A percentile compares a stretch with the other conserved stretches of the same genome.
phyloP scores from a whole-genome alignment of 2,113 vertebrate species.

The Rhizomys pruinosus region DNA sequence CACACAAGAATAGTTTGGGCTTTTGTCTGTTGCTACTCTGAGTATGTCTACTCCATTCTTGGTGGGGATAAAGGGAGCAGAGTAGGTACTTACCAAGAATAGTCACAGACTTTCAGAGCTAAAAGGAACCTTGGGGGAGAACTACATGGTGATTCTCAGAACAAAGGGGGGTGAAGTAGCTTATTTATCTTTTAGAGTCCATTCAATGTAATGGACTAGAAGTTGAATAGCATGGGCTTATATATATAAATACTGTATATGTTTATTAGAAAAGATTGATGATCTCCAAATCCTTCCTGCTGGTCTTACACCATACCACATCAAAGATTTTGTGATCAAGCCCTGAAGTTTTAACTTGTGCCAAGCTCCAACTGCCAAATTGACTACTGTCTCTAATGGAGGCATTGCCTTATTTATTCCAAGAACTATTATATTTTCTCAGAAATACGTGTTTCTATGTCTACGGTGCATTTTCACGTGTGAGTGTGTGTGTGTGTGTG shows the following conservation, averaged over 20 bases:
- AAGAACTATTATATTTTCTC: not conserved
- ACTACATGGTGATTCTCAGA: not conserved
- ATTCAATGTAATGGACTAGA: not conserved
- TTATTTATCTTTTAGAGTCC: not conserved
- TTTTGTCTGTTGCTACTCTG: not conserved
- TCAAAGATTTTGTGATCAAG: not conserved
- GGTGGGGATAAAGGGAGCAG: not conserved
- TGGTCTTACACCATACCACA: not conserved
- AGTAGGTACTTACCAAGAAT: not conserved
- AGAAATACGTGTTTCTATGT: not conserved
- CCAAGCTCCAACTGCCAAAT: not conserved
- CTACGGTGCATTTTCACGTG: too few relatives aligned
- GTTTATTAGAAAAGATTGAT: not conserved
- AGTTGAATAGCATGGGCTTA: not conserved
- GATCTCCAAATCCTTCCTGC: not conserved
- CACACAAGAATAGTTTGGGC: not conserved
- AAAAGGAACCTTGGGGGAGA: not conserved
- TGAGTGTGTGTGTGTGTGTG: not conserved
- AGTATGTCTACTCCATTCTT: not conserved
- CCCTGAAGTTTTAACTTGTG: not conserved
- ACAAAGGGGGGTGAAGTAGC: not conserved
- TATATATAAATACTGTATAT: not conserved
- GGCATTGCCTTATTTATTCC: not conserved
- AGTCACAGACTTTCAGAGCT: not conserved
- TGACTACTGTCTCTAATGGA: not conserved